Base-by-base conservation (phyloP, 1,140 invertebrate genomes). In the Lordiphosa collinella region DNA sequence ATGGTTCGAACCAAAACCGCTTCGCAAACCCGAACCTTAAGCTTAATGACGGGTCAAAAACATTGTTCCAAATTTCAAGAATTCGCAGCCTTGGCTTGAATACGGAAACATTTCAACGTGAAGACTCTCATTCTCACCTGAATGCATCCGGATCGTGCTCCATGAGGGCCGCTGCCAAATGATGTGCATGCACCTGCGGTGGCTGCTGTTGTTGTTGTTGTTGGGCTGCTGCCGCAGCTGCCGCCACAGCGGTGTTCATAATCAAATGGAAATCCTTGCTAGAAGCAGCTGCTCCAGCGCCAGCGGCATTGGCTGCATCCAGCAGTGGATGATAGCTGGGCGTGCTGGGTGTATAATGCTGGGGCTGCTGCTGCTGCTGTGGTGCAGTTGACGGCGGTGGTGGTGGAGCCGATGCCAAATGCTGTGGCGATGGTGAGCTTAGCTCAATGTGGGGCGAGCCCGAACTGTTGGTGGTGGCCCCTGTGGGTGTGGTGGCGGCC, bases 131-230 rank as follows among this genome's bases (percentile, higher is more conserved):
- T 29, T 1, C 64, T 49, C 51, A 89, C 88, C 88, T 88, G 25
- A 89, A 89, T 4, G 87, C 73, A 69, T 89, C 88, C 7, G 86
- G 85, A 78, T 89, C 88, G 13, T 88, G 86, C 12, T 88, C 88
- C 64, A 82, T 80, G 10, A 84, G 49, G 1, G 73, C 68, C 2
- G 67, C 66, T 0, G 75, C 63, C 31, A 76, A 36, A 46, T 87
- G 78, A 60, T 87, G 84, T 6, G 68, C 60, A 18, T 76, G 73
- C 60, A 58, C 64, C 1, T 58, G 54, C 0, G 64, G 73, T 3
- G 56, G 60, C 85, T 89, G 38, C 82, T 88, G 67, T 14, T 59
- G 63, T 1, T 65, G 68, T 16, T 67, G 65, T 22, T 59, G 67
- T 29, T 49, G 68, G 8, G 82, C 74, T 2, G 73, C 79, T 22